A percentile compares a stretch with the other conserved stretches of the same genome.
phyloP scores from a whole-genome alignment of 2,113 vertebrate species.

The Uria aalge region DNA sequence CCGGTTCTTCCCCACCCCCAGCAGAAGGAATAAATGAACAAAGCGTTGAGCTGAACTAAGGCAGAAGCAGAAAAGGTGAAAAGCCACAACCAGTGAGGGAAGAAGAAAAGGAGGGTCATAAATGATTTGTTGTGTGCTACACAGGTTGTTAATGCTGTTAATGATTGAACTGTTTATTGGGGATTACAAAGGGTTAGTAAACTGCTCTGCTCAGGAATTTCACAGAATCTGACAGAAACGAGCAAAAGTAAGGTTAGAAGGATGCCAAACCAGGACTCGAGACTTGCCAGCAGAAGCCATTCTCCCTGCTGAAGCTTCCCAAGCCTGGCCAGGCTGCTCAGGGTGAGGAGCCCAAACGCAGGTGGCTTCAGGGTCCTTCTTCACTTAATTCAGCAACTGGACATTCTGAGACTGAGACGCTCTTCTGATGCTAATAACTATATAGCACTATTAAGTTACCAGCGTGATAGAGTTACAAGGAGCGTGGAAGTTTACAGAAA shows the following conservation, averaged over 20 bases:
- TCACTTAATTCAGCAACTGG: rapidly evolving
- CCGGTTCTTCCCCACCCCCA: conserved; percentile 7
- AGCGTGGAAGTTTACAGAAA: conserved; percentile 48
- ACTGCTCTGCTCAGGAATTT: not conserved
- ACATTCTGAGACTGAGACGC: rapidly evolving
- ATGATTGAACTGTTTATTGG: conserved; percentile 51
- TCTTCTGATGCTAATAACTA: not conserved
- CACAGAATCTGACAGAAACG: not conserved
- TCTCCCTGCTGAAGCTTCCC: not conserved
- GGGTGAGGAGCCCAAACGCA: not conserved
- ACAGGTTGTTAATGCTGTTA: conserved; percentile 58
- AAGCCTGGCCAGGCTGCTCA: not conserved
- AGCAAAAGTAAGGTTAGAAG: not conserved
- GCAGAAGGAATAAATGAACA: not conserved
- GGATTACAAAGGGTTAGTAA: conserved; percentile 29
- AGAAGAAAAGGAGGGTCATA: not conserved
- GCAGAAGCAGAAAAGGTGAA: conserved; percentile 28
- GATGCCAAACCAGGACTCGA: not conserved
- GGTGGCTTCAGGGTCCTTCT: not conserved
- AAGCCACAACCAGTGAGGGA: not conserved
- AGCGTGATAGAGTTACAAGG: conserved; percentile 12
- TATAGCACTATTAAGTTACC: not conserved
- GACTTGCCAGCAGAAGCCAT: not conserved
- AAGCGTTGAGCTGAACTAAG: not conserved
- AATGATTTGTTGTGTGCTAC: conserved; percentile 22